Conservation (phyloP, 2,113 vertebrate genomes). For the Prunella fulvescens region DNA sequence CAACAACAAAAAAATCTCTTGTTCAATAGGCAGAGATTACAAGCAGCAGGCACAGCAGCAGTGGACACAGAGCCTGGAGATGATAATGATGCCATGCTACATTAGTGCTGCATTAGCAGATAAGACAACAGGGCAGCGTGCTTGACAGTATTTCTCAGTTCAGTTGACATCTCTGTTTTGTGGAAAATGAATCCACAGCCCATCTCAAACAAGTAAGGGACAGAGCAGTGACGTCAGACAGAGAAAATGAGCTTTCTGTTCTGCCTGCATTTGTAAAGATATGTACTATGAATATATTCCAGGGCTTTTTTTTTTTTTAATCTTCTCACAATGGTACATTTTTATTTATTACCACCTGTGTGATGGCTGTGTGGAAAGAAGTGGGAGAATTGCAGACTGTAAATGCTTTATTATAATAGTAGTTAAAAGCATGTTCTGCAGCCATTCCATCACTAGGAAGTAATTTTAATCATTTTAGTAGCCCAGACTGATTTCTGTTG, state of each 20-base stretch:
- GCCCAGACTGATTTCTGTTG: not conserved
- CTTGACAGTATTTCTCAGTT: constrained; percentile 23
- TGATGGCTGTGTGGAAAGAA: not conserved
- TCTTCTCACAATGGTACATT: not conserved
- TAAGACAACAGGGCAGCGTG: not conserved
- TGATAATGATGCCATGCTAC: constrained; percentile 15
- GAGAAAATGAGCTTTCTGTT: constrained; percentile 18
- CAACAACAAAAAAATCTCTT: not conserved
- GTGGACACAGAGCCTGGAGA: not conserved
- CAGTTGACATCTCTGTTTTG: constrained; percentile 37
- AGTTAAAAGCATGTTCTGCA: not conserved
- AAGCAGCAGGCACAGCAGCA: not conserved
- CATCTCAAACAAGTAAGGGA: not conserved
- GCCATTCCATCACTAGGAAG: not conserved
- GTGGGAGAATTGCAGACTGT: not conserved
- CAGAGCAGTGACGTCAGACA: not conserved
- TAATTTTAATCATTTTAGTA: not conserved
- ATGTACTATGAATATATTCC: not conserved
- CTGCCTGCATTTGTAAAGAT: not conserved
- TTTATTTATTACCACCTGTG: not conserved
- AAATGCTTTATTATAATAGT: not conserved
- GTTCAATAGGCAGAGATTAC: not conserved
- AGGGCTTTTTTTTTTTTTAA: not conserved
- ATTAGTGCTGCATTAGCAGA: constrained; percentile 48
- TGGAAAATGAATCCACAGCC: not conserved